Evolutionary conservation across 2,113 vertebrate species (phyloP).

Genomic region (Oxyruncus cristatus): DNA sequence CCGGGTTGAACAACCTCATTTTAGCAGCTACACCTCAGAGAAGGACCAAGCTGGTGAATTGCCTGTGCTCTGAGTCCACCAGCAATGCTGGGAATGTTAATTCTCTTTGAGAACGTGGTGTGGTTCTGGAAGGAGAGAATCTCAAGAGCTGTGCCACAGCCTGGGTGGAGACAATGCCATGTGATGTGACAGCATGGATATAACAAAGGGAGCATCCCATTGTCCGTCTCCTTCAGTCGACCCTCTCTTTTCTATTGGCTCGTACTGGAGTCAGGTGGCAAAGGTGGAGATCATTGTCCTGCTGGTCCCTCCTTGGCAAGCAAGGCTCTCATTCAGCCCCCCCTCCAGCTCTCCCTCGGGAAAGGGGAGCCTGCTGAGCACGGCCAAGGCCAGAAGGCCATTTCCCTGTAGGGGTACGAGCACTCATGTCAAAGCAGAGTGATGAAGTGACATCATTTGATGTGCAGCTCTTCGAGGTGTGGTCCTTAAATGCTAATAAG

Average conservation of each 20-base stretch:
- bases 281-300: accelerated
- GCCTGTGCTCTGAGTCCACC: background rate
- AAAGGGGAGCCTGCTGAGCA: background rate
- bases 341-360: background rate
- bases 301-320: background rate
- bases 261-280: background rate
- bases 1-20: background rate
- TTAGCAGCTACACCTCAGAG: background rate
- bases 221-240: background rate
- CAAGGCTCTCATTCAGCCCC: background rate
- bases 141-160: background rate
- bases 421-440: background rate
- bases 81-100: background rate
- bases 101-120: background rate
- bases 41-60: background rate
- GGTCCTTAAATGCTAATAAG: background rate
- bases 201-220: background rate
- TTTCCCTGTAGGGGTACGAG: background rate
- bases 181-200: background rate
- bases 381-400: background rate
- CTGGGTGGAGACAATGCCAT: accelerated
- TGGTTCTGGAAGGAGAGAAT: background rate
- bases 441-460: background rate
- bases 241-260: background rate
- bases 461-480: background rate